Evolutionary conservation across 1,140 invertebrate species (phyloP).

Genomic region (Drosophila quadrilineata): DNA sequence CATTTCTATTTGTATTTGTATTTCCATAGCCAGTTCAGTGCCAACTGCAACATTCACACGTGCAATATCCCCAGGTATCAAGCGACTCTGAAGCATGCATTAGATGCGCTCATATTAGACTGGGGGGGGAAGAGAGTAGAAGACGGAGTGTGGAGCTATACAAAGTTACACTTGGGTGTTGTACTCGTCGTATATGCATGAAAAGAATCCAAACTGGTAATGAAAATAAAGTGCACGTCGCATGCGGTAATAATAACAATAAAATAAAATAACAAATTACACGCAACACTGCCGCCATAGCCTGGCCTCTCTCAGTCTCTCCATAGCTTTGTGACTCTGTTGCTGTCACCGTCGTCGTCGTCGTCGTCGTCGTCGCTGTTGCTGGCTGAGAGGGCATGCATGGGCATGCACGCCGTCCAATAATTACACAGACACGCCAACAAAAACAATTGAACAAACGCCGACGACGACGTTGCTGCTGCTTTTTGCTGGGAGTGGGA

Average conservation of each 20-base stretch:
- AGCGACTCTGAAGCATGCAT: slow-evolving; percentile 37
- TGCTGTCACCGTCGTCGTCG: background rate
- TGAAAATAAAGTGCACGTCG: slow-evolving; percentile 80
- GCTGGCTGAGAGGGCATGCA: slow-evolving; percentile 40
- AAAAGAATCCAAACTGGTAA: slow-evolving; percentile 77
- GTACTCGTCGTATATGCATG: no score
- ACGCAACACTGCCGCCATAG: slow-evolving; percentile 70
- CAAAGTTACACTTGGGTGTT: slow-evolving; percentile 55
- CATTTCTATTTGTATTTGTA: no score
- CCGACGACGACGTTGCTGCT: slow-evolving; percentile 30
- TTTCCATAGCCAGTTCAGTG: no score
- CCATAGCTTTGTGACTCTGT: no score
- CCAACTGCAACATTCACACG: slow-evolving; percentile 60
- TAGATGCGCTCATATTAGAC: slow-evolving; percentile 26
- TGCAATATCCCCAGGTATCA: slow-evolving; percentile 47
- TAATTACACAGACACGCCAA: slow-evolving; percentile 72
- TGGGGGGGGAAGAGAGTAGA: background rate
- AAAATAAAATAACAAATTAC: slow-evolving; percentile 81
- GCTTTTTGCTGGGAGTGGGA: background rate
- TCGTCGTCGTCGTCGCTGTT: background rate
- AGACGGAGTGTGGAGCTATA: slow-evolving; percentile 27
- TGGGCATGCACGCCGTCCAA: slow-evolving; percentile 60
- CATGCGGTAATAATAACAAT: slow-evolving; percentile 80
- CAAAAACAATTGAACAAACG: slow-evolving; percentile 58
- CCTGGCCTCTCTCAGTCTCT: slow-evolving; percentile 2